Percentiles rank a stretch among this genome's conserved stretches.
phyloP scores from a whole-genome alignment of 2,888 invertebrate species.

The Abrostola triplasia region DNA sequence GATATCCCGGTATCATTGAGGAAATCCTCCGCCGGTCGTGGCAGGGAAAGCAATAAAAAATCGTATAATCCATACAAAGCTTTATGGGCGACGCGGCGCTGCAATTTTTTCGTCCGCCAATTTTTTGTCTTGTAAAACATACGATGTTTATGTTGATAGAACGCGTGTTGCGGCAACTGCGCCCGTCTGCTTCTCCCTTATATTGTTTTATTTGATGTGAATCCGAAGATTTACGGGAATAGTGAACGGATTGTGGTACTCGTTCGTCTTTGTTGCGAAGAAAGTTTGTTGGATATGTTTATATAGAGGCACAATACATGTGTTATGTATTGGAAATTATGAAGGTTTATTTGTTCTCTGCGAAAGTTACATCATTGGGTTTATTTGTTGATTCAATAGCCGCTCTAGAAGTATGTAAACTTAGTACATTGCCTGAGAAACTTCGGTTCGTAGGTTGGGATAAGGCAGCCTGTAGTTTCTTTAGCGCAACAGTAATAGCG shows the following conservation, averaged over 20 bases:
- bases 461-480: not conserved
- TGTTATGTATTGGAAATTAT: not conserved
- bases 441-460: not conserved
- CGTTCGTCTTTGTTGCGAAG: conserved; percentile 31
- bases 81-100: conserved; percentile 62
- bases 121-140: conserved; percentile 57
- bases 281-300: conserved; percentile 35
- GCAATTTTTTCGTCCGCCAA: conserved; percentile 48
- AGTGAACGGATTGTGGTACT: conserved; percentile 20
- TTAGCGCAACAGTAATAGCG: not conserved
- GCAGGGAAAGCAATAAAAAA: conserved; percentile 67
- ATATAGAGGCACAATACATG: conserved; percentile 2
- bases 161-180: conserved; percentile 49
- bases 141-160: conserved; percentile 59
- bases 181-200: conserved; percentile 37
- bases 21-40: conserved; percentile 50
- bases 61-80: conserved; percentile 71
- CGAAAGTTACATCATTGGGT: too few species aligned
- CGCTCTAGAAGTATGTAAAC: not conserved
- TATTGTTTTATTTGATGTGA: conserved; percentile 53
- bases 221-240: conserved; percentile 31
- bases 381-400: too few species aligned
- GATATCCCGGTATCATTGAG: conserved; percentile 27
- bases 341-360: too few species aligned
- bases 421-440: not conserved